phyloP scores from a whole-genome alignment of 1,140 invertebrate genomes.

The Aradophagus sp. region DNA sequence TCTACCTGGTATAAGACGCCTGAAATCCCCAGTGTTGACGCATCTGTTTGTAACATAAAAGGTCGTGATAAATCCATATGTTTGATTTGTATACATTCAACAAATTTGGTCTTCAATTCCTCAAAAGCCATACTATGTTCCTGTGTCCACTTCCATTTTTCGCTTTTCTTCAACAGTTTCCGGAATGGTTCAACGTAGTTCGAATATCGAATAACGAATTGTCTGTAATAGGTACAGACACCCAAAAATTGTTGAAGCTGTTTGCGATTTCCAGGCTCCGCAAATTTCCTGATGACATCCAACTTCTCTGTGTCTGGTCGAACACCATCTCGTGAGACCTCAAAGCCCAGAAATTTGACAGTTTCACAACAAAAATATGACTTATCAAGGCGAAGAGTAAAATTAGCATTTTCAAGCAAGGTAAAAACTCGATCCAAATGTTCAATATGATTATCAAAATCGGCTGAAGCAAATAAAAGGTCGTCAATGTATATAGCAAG shows the following conservation, averaged over 20 bases:
- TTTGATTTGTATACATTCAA: conserved; percentile 12
- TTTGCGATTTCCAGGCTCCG: conserved; percentile 4
- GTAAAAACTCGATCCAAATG: too few relatives aligned
- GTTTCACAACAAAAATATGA: conserved; percentile 3
- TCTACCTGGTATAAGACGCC: conserved; percentile 24
- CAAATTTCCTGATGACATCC: conserved; percentile 7
- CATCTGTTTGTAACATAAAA: conserved; percentile 36
- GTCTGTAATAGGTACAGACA: conserved; percentile 14
- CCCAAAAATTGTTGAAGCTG: conserved; percentile 24
- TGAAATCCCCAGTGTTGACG: conserved; percentile 23
- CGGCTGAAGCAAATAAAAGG: too few relatives aligned
- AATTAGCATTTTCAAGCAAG: too few relatives aligned
- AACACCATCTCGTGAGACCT: conserved; percentile 7
- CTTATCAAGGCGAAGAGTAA: neutral
- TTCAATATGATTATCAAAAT: too few relatives aligned
- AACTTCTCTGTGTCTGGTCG: conserved; percentile 2
- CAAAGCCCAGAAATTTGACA: conserved; percentile 12
- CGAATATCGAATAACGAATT: conserved; percentile 5
- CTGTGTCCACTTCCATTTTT: neutral
- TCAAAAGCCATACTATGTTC: conserved; percentile 10
- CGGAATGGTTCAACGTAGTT: conserved; percentile 8
- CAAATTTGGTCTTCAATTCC: conserved; percentile 20
- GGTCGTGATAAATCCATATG: conserved; percentile 15
- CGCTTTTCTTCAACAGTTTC: neutral
- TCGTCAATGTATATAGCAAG: neutral